Percentiles rank a stretch among this genome's conserved stretches.
Conservation (phyloP, 2,113 vertebrate species). For the Scytalopus superciliaris region DNA sequence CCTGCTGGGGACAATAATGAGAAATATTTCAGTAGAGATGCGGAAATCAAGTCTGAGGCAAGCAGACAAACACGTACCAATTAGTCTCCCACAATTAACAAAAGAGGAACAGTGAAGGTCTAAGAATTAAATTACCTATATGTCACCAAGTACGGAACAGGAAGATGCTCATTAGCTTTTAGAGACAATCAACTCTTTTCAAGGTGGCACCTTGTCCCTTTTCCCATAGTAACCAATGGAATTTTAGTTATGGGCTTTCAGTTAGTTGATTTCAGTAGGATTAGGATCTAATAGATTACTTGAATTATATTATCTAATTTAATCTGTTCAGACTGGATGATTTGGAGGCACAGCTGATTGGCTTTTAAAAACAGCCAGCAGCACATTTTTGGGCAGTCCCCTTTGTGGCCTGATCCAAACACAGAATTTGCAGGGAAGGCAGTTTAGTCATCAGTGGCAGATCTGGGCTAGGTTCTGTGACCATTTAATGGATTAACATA, state of each 20-base stretch:
- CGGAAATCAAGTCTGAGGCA: conserved; percentile 26
- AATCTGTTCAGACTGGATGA: background rate
- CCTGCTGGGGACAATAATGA: conserved; percentile 43
- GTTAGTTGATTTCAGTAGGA: background rate
- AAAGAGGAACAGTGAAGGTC: background rate
- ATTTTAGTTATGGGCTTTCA: background rate
- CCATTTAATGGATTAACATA: conserved; percentile 1
- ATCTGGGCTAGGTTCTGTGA: conserved; percentile 18
- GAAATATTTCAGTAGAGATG: conserved; percentile 36
- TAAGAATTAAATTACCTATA: conserved; percentile 29
- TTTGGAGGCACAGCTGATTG: background rate
- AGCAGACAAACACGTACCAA: conserved; percentile 41
- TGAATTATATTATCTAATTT: background rate
- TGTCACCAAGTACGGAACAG: conserved; percentile 5
- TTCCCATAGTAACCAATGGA: background rate
- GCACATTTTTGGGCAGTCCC: background rate
- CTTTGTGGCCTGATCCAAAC: background rate
- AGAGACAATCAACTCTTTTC: background rate
- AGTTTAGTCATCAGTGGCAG: background rate
- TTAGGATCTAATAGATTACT: background rate
- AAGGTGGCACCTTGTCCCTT: conserved; percentile 8
- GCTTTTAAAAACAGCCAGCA: background rate
- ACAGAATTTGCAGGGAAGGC: background rate
- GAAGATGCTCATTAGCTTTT: background rate
- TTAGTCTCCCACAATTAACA: conserved; percentile 34